Conservation (phyloP, 2,113 vertebrate genomes). For the Stercorarius parasiticus region DNA sequence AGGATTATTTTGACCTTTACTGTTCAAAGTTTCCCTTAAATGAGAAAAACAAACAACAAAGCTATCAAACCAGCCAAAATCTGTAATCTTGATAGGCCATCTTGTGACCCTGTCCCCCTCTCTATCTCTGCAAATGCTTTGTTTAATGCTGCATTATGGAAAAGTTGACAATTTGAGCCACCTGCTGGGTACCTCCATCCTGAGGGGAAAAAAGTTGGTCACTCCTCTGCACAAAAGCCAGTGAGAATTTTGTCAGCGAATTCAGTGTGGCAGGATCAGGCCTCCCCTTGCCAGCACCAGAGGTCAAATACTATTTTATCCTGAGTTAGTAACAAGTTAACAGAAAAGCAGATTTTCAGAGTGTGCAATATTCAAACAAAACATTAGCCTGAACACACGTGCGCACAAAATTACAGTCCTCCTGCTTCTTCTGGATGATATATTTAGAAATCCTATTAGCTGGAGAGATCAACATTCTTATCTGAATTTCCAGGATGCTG, state of each 20-base stretch:
- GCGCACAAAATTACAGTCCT: not conserved
- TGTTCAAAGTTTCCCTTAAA: constrained; percentile 6
- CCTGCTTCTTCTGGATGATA: constrained; percentile 48
- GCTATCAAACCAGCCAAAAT: not conserved
- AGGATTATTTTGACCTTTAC: not conserved
- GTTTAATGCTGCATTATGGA: constrained; percentile 26
- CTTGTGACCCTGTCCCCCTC: constrained; percentile 6
- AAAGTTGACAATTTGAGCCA: constrained; percentile 44
- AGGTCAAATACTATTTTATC: constrained; percentile 2
- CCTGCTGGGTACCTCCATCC: constrained; percentile 42
- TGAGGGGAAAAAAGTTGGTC: constrained; percentile 17
- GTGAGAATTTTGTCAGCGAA: not conserved
- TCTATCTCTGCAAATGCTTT: not conserved
- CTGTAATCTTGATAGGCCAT: constrained; percentile 31
- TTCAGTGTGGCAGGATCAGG: not conserved
- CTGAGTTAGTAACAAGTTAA: not conserved
- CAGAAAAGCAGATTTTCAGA: constrained; percentile 34
- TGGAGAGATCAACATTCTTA: constrained; percentile 68
- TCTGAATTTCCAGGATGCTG: constrained; percentile 69
- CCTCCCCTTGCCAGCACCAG: not conserved
- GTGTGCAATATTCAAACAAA: constrained; percentile 46
- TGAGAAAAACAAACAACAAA: constrained; percentile 15
- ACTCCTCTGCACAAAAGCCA: not conserved
- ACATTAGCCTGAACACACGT: constrained; percentile 12
- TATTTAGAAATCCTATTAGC: constrained; percentile 72